Evolutionary conservation across 2,888 invertebrate species (phyloP).

Genomic region (Smittia sp.): DNA sequence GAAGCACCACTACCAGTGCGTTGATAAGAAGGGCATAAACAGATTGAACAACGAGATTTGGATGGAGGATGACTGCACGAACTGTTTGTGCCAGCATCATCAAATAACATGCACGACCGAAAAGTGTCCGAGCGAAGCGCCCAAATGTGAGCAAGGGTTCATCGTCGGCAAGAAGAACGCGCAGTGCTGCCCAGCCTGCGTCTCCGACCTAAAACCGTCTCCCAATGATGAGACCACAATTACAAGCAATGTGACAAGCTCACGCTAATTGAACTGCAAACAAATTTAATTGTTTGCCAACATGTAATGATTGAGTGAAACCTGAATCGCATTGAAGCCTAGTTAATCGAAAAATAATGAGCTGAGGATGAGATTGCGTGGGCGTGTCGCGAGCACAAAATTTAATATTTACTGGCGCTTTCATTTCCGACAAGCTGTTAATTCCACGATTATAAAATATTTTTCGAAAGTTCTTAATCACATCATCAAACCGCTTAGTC

Average conservation of each 20-base stretch:
- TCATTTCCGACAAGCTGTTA: too few species aligned
- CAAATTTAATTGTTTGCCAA: background rate
- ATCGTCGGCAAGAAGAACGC: conserved; percentile 36
- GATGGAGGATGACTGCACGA: conserved; percentile 55
- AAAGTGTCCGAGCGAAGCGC: conserved; percentile 50
- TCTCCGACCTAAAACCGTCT: background rate
- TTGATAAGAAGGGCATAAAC: conserved; percentile 52
- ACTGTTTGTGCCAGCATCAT: conserved; percentile 55
- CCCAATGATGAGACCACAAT: conserved; percentile 24
- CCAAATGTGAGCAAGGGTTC: conserved; percentile 47
- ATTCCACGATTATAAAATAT: too few species aligned
- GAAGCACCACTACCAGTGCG: conserved; percentile 50
- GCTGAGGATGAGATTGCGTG: too few species aligned
- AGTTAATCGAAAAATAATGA: too few species aligned
- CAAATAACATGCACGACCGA: conserved; percentile 55
- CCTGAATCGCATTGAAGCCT: too few species aligned
- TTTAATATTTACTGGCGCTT: too few species aligned
- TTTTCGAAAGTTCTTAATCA: too few species aligned
- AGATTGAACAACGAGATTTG: conserved; percentile 55
- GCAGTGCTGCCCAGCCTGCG: conserved; percentile 37
- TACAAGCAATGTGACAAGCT: conserved; percentile 30
- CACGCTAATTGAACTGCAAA: conserved; percentile 19
- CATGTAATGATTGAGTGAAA: too few species aligned
- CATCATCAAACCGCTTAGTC: too few species aligned
- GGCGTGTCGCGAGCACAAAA: too few species aligned